phyloP scores from a whole-genome alignment of 2,113 vertebrate species.

The Ochotona curzoniae region DNA sequence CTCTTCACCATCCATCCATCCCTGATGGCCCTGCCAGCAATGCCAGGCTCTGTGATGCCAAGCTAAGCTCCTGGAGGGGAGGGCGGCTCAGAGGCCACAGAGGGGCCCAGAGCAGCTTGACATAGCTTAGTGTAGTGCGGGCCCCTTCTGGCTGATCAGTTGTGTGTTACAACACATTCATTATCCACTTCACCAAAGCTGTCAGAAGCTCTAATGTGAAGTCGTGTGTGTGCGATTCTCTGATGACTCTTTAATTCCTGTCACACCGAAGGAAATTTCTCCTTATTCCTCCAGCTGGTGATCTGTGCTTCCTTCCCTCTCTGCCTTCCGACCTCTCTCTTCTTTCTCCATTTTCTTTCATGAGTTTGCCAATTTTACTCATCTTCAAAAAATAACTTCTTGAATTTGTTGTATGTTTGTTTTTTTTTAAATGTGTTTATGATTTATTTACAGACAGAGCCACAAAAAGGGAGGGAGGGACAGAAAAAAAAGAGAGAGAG shows the following conservation, averaged over 20 bases:
- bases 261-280: too few species aligned
- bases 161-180: neutral
- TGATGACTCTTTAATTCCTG: too few species aligned
- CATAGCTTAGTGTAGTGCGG: too few species aligned
- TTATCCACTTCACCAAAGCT: neutral
- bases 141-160: too few species aligned
- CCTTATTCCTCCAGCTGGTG: neutral
- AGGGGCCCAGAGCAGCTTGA: too few species aligned
- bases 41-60: accelerated
- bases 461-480: too few species aligned
- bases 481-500: too few species aligned
- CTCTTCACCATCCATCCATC: neutral
- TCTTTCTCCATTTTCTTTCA: neutral
- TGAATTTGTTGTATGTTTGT: neutral
- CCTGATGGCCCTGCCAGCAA: neutral
- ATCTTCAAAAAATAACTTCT: neutral
- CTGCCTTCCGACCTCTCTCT: neutral
- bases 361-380: neutral
- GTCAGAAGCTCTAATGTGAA: neutral
- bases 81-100: neutral
- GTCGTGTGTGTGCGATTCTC: neutral
- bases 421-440: neutral
- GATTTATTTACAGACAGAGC: too few species aligned
- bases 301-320: neutral
- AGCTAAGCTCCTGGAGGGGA: too few species aligned